Evolutionary conservation across 1,140 invertebrate species (phyloP).

Genomic region (Euura lappo): DNA sequence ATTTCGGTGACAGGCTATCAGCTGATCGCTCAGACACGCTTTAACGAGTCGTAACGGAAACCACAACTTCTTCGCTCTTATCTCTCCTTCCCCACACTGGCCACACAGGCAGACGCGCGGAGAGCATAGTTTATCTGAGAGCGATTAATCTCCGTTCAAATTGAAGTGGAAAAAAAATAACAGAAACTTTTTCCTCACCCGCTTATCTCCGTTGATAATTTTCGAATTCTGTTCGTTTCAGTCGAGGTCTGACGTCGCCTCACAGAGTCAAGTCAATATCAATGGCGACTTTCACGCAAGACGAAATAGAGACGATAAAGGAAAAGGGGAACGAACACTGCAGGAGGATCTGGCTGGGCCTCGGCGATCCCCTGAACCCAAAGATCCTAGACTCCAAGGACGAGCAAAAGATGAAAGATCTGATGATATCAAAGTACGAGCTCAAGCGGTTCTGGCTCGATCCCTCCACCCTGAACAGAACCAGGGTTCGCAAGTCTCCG

Average conservation of each 20-base stretch:
- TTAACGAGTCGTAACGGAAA: neutral
- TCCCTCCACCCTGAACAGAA: constrained; percentile 61
- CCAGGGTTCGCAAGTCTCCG: constrained; percentile 39
- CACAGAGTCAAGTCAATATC: constrained; percentile 98
- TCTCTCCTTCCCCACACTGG: neutral
- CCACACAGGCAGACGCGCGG: neutral
- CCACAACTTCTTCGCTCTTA: neutral
- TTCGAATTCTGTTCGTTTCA: constrained; percentile 63
- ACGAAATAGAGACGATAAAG: constrained; percentile 93
- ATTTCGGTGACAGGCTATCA: neutral
- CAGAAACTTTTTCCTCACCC: neutral
- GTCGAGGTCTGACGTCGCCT: constrained; percentile 94
- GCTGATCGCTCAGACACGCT: neutral
- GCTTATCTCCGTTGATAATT: neutral
- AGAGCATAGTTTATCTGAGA: no score
- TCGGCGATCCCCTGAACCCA: constrained; percentile 68
- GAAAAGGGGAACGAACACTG: constrained; percentile 93
- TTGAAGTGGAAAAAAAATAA: constrained; percentile 5
- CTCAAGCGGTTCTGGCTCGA: constrained; percentile 82
- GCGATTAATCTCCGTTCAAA: constrained; percentile 11
- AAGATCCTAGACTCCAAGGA: constrained; percentile 71
- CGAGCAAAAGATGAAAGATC: constrained; percentile 88
- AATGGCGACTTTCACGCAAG: constrained; percentile 95
- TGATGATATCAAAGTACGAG: constrained; percentile 94
- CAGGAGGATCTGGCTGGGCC: constrained; percentile 86